Evolutionary conservation across 2,113 vertebrate species (phyloP).

Genomic region (Phrynocephalus versicolor): DNA sequence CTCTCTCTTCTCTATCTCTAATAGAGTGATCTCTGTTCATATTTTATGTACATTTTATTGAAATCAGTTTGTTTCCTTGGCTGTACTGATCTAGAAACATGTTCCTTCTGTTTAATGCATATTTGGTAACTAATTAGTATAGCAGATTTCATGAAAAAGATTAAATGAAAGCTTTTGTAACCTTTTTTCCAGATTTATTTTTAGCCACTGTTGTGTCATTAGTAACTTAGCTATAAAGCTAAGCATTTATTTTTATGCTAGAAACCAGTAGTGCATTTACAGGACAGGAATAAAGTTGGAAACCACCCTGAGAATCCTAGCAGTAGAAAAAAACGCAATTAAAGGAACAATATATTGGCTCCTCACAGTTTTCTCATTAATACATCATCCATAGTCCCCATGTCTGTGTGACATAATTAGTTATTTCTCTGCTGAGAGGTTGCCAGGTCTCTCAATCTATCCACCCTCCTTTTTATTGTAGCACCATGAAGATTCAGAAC

Average conservation of each 20-base stretch:
- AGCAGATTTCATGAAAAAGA: not conserved
- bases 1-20: not conserved
- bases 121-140: not conserved
- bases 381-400: not conserved
- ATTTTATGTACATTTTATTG: not conserved
- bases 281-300: not conserved
- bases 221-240: not conserved
- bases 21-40: not conserved
- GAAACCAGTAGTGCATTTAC: not conserved
- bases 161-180: not conserved
- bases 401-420: not conserved
- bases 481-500: not conserved
- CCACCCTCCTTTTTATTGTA: not conserved
- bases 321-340: not conserved
- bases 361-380: not conserved
- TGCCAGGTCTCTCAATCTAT: not conserved
- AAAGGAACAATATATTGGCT: not conserved
- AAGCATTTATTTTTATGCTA: not conserved
- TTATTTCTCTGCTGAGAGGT: not conserved
- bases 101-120: not conserved
- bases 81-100: not conserved
- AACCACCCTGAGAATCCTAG: no score
- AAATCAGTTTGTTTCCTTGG: not conserved
- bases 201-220: no score
- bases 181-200: not conserved